Percentiles rank a stretch among this genome's conserved stretches.
Conservation (phyloP, 2,888 invertebrate genomes). For the Steinernema hermaphroditum region DNA sequence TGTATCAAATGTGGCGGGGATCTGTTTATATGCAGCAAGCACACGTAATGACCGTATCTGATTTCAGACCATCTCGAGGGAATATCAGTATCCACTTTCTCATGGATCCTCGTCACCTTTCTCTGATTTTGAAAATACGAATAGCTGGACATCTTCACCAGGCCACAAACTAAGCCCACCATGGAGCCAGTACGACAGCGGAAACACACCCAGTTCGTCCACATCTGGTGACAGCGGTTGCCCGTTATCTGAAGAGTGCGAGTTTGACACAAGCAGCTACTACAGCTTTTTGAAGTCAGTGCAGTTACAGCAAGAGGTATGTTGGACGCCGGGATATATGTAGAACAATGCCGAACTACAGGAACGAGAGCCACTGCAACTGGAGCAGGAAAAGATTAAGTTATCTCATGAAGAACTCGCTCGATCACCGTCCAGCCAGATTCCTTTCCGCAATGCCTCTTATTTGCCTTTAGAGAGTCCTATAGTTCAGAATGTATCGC, state of each 20-base stretch:
- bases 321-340: too few relatives aligned
- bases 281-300: background rate
- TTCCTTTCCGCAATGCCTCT: conserved; percentile 12
- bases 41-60: background rate
- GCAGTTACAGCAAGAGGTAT: background rate
- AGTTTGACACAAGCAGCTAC: background rate
- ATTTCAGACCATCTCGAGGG: conserved; percentile 12
- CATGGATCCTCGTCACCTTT: background rate
- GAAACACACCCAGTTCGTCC: conserved; percentile 5
- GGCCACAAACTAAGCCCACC: background rate
- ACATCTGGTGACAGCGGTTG: conserved; percentile 25
- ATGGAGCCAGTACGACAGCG: background rate
- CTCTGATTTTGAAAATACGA: conserved; percentile 4
- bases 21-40: conserved; percentile 11
- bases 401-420: background rate
- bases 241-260: conserved; percentile 1
- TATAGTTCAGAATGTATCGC: conserved; percentile 19
- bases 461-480: conserved; percentile 9
- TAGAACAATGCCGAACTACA: background rate
- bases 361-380: background rate
- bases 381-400: background rate
- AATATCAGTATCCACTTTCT: conserved; percentile 24
- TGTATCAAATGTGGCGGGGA: background rate
- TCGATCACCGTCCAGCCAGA: background rate
- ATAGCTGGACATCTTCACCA: background rate